These are phyloP conservation scores for Chanos chanos DNA, from an alignment of 2,797 vertebrate species.

Conservation along the genomic window DNA sequence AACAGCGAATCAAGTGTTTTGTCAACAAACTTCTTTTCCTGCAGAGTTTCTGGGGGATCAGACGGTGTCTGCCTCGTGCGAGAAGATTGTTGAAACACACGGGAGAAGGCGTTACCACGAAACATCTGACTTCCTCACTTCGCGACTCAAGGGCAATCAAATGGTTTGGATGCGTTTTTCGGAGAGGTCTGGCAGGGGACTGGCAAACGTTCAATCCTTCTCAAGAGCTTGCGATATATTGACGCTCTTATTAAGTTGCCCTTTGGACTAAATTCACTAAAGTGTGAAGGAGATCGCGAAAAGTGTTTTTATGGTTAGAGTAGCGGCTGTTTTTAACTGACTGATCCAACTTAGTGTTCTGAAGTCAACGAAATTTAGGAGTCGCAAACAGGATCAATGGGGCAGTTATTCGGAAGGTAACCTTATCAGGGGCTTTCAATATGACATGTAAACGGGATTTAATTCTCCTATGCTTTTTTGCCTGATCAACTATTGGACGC, in stretches of 20 bases:
- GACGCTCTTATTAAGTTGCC: constrained; percentile 10
- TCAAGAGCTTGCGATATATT: constrained; percentile 9
- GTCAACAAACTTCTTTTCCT: neutral
- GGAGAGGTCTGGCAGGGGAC: constrained; percentile 31
- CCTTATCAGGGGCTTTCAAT: constrained; percentile 21
- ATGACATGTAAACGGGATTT: constrained; percentile 35
- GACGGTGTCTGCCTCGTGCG: too few relatives aligned
- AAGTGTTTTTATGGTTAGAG: constrained; percentile 18
- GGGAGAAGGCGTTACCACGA: constrained; percentile 48
- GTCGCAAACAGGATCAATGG: constrained; percentile 30
- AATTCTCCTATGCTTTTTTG: constrained; percentile 8
- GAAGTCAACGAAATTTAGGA: constrained; percentile 33
- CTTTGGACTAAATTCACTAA: constrained; percentile 34
- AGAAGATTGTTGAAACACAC: constrained; percentile 21
- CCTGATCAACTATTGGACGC: constrained; percentile 32
- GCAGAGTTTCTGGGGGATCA: too few relatives aligned
- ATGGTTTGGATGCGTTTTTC: constrained; percentile 39
- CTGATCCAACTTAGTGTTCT: constrained; percentile 26
- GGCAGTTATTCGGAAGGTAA: constrained; percentile 24
- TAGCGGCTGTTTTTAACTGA: constrained; percentile 19
- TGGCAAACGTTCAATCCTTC: constrained; percentile 24
- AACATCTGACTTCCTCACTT: constrained; percentile 49
- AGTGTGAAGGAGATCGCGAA: constrained; percentile 16
- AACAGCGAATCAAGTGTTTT: neutral
- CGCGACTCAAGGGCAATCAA: constrained; percentile 43